phyloP scores from a whole-genome alignment of 2,113 vertebrate species.

The Hyla sarda region DNA sequence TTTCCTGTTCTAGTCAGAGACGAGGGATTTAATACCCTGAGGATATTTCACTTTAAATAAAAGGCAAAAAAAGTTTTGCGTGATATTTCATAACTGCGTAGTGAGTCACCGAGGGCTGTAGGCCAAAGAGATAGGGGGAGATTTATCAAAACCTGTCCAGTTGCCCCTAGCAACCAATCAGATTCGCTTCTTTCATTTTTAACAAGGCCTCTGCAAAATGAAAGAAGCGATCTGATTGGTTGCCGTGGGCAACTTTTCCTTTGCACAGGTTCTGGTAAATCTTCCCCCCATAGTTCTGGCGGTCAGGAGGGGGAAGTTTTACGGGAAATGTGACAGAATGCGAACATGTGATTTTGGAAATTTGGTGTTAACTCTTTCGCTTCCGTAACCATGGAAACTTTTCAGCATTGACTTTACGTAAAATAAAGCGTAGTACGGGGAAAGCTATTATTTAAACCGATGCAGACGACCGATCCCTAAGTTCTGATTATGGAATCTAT shows the following conservation, averaged over 20 bases:
- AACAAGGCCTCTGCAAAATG: too few species aligned
- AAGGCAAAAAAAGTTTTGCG: constrained; percentile 7
- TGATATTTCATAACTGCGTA: constrained; percentile 3
- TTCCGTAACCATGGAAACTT: not conserved
- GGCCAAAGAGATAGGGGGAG: not conserved
- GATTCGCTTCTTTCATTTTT: too few species aligned
- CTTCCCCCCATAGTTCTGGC: too few species aligned
- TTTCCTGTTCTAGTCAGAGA: not conserved
- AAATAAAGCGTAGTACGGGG: not conserved
- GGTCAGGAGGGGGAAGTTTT: constrained; percentile 38
- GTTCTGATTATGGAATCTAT: too few species aligned
- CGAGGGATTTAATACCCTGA: not conserved
- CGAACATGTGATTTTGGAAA: constrained; percentile 7
- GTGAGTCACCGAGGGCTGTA: constrained; percentile 10
- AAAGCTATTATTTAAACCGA: too few species aligned
- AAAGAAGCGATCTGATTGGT: too few species aligned
- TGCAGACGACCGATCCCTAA: too few species aligned
- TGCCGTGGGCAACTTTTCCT: too few species aligned
- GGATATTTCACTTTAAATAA: not conserved
- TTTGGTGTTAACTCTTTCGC: constrained; percentile 5
- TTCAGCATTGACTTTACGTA: not conserved
- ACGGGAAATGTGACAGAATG: constrained; percentile 35
- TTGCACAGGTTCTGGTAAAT: too few species aligned
- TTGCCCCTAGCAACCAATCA: too few species aligned
- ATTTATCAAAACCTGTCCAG: too few species aligned